phyloP scores from a whole-genome alignment of 64 coral and sea anemone species.

The Orbicella faveolata region DNA sequence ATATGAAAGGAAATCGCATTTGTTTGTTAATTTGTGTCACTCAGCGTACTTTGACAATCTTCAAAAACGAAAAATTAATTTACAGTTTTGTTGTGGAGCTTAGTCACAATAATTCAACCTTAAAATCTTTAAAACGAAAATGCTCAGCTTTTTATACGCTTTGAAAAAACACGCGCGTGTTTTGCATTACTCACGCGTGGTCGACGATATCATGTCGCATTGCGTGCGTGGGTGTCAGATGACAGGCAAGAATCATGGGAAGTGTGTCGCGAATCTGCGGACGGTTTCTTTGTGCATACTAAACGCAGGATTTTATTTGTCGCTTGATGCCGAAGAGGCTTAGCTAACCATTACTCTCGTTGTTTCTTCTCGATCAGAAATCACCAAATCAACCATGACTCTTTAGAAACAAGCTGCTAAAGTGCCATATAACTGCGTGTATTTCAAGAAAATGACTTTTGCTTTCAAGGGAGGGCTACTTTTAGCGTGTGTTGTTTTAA shows the following conservation, averaged over 20 bases:
- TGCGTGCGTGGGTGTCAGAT: neutral
- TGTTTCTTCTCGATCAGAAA: neutral
- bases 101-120: neutral
- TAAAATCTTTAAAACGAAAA: neutral
- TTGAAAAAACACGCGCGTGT: neutral
- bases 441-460: constrained; percentile 8
- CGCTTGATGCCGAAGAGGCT: neutral
- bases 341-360: neutral
- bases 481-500: constrained; percentile 19
- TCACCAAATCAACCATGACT: neutral
- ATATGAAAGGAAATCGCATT: no score
- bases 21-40: no score
- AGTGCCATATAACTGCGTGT: neutral
- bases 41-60: no score
- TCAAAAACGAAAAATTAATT: no score
- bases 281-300: constrained; percentile 15
- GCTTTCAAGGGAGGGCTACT: constrained; percentile 12
- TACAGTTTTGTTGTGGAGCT: no score
- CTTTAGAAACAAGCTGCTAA: neutral
- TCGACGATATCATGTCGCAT: neutral
- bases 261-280: neutral
- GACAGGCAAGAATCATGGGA: constrained; percentile 35
- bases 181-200: neutral
- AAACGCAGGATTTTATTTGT: neutral
- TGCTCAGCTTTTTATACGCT: no score